Evolutionary conservation across 2,797 vertebrate genomes (phyloP).

Genomic region (Micromesistius poutassou): DNA sequence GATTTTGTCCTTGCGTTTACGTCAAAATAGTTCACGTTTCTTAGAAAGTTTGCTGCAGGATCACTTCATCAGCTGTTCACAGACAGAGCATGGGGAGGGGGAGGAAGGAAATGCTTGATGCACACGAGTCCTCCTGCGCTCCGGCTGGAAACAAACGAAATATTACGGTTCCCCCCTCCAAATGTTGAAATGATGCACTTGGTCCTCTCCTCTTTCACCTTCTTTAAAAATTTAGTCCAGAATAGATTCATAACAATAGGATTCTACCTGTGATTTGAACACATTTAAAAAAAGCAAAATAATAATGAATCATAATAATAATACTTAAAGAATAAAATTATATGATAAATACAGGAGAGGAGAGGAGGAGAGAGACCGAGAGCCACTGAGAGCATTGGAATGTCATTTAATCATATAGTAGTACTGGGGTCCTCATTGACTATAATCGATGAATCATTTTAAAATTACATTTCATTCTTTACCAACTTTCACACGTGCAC

Average conservation of each 20-base stretch:
- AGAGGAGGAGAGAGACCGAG: too few species aligned
- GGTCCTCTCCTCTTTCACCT: too few species aligned
- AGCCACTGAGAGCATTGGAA: not conserved
- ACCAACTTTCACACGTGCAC: not conserved
- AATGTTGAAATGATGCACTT: not conserved
- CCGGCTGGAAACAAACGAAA: slow-evolving; percentile 60
- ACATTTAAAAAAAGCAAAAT: too few species aligned
- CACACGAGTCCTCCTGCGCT: slow-evolving; percentile 37
- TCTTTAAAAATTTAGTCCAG: too few species aligned
- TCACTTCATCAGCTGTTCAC: slow-evolving; percentile 56
- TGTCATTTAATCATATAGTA: not conserved
- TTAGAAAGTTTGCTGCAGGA: slow-evolving; percentile 12
- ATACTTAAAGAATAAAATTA: not conserved
- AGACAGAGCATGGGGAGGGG: slow-evolving; percentile 40
- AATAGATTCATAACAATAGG: too few species aligned
- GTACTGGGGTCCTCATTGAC: not conserved
- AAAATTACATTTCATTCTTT: not conserved
- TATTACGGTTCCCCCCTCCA: slow-evolving; percentile 42
- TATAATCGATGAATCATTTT: not conserved
- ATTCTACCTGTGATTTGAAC: too few species aligned
- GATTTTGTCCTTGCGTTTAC: slow-evolving; percentile 15
- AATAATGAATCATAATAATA: too few species aligned
- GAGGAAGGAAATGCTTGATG: slow-evolving; percentile 49
- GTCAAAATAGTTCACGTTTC: slow-evolving; percentile 23
- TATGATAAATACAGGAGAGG: not conserved